A percentile compares a stretch with the other conserved stretches of the same genome.
Conservation (phyloP, 2,888 invertebrate genomes). For the Rhingia rostrata region DNA sequence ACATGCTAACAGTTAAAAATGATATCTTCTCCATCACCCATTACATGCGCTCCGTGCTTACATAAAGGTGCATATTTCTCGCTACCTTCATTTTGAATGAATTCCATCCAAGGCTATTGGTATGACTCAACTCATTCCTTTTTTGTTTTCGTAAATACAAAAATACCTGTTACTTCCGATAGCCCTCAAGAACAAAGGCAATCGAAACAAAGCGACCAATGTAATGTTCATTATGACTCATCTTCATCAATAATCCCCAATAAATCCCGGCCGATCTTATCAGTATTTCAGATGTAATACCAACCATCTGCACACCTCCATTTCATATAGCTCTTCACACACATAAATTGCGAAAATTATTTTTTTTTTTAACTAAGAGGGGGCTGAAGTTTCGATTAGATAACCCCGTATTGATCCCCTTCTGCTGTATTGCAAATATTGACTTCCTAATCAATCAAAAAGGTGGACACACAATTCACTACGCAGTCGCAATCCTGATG, state of each 20-base stretch:
- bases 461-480: neutral
- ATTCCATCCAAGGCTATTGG: neutral
- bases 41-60: too few relatives aligned
- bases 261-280: slow-evolving; percentile 9
- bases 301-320: slow-evolving; percentile 42
- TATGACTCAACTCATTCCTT: neutral
- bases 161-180: slow-evolving; percentile 7
- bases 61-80: too few relatives aligned
- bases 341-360: slow-evolving; percentile 6
- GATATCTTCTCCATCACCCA: too few relatives aligned
- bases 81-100: too few relatives aligned
- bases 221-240: slow-evolving; percentile 6
- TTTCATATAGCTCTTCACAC: neutral
- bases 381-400: slow-evolving; percentile 22
- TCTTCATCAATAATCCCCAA: slow-evolving; percentile 12
- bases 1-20: too few relatives aligned
- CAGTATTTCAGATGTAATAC: slow-evolving; percentile 11
- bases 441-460: slow-evolving; percentile 5
- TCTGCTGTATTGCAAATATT: slow-evolving; percentile 18
- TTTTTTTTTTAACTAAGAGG: neutral
- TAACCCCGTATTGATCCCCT: slow-evolving; percentile 47
- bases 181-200: slow-evolving; percentile 8
- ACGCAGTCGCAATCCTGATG: slow-evolving; percentile 6
- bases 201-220: slow-evolving; percentile 12
- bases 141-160: neutral